Evolutionary conservation across 1,140 invertebrate species (phyloP).

Genomic region (Propsilocerus akamusi): DNA sequence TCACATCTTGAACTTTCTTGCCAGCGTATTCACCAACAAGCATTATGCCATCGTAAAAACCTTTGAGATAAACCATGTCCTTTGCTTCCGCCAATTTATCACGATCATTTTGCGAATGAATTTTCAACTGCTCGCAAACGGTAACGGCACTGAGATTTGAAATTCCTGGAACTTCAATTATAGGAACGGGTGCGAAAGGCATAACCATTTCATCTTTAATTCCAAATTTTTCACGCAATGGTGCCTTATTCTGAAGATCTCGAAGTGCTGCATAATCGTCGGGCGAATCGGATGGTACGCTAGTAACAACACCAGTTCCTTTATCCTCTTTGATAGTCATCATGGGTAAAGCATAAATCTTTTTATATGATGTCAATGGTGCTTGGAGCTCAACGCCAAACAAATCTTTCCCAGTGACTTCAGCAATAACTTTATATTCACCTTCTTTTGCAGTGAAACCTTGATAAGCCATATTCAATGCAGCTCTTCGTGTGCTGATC

Average conservation of each 20-base stretch:
- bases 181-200: slow-evolving; percentile 54
- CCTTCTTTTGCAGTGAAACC: slow-evolving; percentile 71
- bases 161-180: slow-evolving; percentile 81
- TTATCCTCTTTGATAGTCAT: slow-evolving; percentile 96
- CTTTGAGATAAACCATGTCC: slow-evolving; percentile 90
- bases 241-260: slow-evolving; percentile 89
- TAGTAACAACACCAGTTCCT: slow-evolving; percentile 94
- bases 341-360: slow-evolving; percentile 93
- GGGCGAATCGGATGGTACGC: slow-evolving; percentile 95
- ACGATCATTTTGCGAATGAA: slow-evolving; percentile 93
- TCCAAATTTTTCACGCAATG: slow-evolving; percentile 83
- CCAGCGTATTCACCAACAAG: slow-evolving; percentile 78
- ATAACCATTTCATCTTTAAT: slow-evolving; percentile 83
- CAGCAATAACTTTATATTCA: slow-evolving; percentile 46
- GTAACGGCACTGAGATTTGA: slow-evolving; percentile 71
- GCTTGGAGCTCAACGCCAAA: slow-evolving; percentile 65
- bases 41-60: slow-evolving; percentile 89
- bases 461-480: slow-evolving; percentile 93
- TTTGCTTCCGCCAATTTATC: slow-evolving; percentile 90
- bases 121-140: slow-evolving; percentile 78
- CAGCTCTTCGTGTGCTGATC: slow-evolving; percentile 71
- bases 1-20: slow-evolving; percentile 86
- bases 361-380: slow-evolving; percentile 63
- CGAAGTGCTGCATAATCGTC: slow-evolving; percentile 93
- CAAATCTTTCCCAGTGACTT: slow-evolving; percentile 55